A percentile compares a stretch with the other conserved stretches of the same genome.
Evolutionary conservation across 2,797 vertebrate genomes (phyloP).

Genomic region (Capromys pilorides): DNA sequence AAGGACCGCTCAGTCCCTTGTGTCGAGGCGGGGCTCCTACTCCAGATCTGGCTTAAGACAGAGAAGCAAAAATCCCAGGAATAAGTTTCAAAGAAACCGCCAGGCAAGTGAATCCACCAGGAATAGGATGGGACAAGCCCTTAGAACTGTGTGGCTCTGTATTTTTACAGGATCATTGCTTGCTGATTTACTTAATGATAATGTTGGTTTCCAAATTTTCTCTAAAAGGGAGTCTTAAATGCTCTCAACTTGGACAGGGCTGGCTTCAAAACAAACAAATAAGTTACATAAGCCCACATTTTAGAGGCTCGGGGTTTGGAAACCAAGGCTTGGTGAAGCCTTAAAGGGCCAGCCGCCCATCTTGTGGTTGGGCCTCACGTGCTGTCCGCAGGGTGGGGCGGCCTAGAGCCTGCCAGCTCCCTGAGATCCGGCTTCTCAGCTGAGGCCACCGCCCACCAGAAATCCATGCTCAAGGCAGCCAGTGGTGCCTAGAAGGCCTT

Average conservation of each 20-base stretch:
- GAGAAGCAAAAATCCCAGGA: conserved; percentile 1
- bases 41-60: neutral
- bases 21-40: neutral
- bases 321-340: conserved; percentile 22
- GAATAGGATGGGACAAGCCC: neutral
- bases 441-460: neutral
- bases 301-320: conserved; percentile 51
- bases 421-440: neutral
- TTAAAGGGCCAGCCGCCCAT: conserved; percentile 22
- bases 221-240: conserved; percentile 70
- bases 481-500: rapidly evolving
- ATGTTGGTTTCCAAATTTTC: conserved; percentile 76
- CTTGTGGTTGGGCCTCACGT: conserved; percentile 52
- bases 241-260: conserved; percentile 70
- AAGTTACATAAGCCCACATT: conserved; percentile 79
- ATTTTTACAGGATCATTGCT: conserved; percentile 66
- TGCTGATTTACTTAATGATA: conserved; percentile 80
- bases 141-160: conserved; percentile 28
- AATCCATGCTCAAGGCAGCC: rapidly evolving
- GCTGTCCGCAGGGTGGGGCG: neutral
- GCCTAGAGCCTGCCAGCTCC: neutral
- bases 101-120: neutral
- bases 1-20: neutral
- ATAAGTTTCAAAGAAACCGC: conserved; percentile 57
- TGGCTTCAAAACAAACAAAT: conserved; percentile 81